These are phyloP conservation scores for Xanthorhoe designata DNA, from an alignment of 2,888 invertebrate species.

Conservation along the genomic window DNA sequence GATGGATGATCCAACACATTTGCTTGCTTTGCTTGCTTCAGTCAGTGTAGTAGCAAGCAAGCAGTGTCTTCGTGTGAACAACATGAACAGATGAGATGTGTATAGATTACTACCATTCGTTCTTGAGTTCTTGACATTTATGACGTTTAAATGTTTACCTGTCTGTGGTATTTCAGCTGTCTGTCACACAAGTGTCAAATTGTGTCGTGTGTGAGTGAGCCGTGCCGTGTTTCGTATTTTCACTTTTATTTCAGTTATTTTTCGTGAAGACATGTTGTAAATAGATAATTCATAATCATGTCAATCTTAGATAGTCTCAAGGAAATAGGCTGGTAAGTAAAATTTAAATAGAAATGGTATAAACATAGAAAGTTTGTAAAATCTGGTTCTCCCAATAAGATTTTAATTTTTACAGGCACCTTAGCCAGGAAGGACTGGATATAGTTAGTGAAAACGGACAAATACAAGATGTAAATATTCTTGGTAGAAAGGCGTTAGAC, in stretches of 20 bases:
- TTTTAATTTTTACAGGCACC: constrained; percentile 86
- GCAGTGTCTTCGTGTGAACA: neutral
- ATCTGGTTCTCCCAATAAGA: constrained; percentile 37
- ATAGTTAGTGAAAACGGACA: constrained; percentile 87
- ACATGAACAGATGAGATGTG: too few relatives aligned
- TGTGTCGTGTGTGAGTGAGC: constrained; percentile 42
- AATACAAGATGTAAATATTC: constrained; percentile 86
- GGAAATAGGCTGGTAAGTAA: constrained; percentile 88
- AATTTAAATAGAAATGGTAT: neutral
- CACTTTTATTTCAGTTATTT: constrained; percentile 67
- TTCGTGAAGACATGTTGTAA: constrained; percentile 69
- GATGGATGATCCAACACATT: too few relatives aligned
- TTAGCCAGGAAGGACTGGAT: constrained; percentile 90
- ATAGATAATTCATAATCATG: constrained; percentile 78
- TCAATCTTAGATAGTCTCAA: constrained; percentile 87
- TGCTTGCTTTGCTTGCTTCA: too few relatives aligned
- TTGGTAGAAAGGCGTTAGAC: constrained; percentile 88
- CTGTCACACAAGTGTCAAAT: constrained; percentile 6
- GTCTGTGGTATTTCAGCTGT: constrained; percentile 1
- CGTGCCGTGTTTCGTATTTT: constrained; percentile 64
- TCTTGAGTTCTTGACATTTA: neutral
- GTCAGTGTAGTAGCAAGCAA: too few relatives aligned
- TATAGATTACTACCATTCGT: neutral
- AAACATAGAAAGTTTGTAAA: constrained; percentile 11
- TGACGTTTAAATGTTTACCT: neutral